Evolutionary conservation across 2,888 invertebrate genomes (phyloP), one percentile per base, ranked within the genome.

Genomic region (Plutella xylostella): DNA sequence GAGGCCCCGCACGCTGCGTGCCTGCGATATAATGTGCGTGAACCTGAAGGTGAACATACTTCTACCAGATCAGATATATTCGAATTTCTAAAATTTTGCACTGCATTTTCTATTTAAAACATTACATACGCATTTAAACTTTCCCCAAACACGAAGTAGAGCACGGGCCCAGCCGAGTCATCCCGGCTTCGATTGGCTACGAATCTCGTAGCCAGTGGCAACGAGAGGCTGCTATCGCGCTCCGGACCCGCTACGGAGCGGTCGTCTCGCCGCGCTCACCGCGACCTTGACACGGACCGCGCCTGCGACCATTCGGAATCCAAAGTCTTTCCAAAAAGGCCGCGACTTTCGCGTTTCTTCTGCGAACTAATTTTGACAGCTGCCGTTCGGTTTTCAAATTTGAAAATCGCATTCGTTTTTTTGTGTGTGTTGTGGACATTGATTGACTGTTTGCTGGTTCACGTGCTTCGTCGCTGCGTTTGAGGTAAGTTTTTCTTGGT

Each of bases 141-240:
- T n/a, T n/a, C n/a, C n/a, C n/a, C n/a, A n/a, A n/a, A n/a, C n/a
- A n/a, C n/a, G n/a, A 63, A 63, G 64, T 67, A 63, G 69, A 79
- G 78, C 68, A 77, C 58, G 60, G 57, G 65, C 53, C 56, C 57
- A 56, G 54, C 57, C 62, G 60, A 69, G 70, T 71, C 77, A 78
- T 75, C 78, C 66, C 75, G 74, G 58, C 72, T 83, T 82, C 83
- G 83, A 83, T 83, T 83, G 82, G 82, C 82, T 63, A 71, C 77
- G 69, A 56, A 72, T 73, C 71, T 70, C 77, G 78, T 79, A 80
- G 82, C 79, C 73, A 74, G 76, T 80, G 75, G 79, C 80, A 78
- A 80, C 80, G 77, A 70, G 78, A 71, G 71, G 65, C 74, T 80
- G 74, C 72, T 78, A 77, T 67, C 77, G 71, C 75, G 75, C 68